These are phyloP conservation scores for Lepidostoma basale DNA, from an alignment of 1,140 invertebrate genomes.

Conservation along the genomic window DNA sequence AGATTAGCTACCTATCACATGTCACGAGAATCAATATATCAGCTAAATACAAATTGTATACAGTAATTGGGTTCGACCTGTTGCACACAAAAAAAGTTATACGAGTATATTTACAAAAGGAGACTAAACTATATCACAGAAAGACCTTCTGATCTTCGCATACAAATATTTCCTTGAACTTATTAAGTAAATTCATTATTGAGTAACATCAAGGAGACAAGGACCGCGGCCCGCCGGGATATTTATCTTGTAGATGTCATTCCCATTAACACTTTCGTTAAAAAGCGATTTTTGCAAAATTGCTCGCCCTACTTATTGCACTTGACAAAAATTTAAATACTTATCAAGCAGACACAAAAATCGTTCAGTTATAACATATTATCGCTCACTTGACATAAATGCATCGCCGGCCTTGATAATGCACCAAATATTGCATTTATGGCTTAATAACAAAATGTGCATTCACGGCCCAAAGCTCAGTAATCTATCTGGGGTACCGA, in stretches of 20 bases:
- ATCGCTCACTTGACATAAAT: slow-evolving; percentile 33
- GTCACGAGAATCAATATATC: no score
- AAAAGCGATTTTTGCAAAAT: slow-evolving; percentile 3
- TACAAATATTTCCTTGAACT: not conserved
- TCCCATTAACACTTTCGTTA: slow-evolving; percentile 13
- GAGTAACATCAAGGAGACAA: no score
- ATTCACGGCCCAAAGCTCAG: not conserved
- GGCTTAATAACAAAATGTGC: not conserved
- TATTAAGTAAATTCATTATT: not conserved
- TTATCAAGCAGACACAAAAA: slow-evolving; percentile 28
- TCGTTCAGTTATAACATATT: slow-evolving; percentile 7
- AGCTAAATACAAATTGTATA: no score
- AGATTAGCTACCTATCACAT: no score
- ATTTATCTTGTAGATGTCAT: slow-evolving; percentile 8
- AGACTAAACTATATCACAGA: no score
- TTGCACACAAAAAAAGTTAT: no score
- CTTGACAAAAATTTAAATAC: slow-evolving; percentile 4
- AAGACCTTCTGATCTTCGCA: no score
- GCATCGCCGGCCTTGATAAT: slow-evolving; percentile 27
- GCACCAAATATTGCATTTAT: slow-evolving; percentile 26
- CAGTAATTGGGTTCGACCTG: no score
- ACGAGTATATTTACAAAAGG: no score
- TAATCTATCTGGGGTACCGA: not conserved
- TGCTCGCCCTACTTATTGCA: not conserved
- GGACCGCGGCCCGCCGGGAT: no score